Evolutionary conservation across 2,888 invertebrate species (phyloP), one percentile per base, ranked within the genome.

Genomic region (Argynnis bischoffii): DNA sequence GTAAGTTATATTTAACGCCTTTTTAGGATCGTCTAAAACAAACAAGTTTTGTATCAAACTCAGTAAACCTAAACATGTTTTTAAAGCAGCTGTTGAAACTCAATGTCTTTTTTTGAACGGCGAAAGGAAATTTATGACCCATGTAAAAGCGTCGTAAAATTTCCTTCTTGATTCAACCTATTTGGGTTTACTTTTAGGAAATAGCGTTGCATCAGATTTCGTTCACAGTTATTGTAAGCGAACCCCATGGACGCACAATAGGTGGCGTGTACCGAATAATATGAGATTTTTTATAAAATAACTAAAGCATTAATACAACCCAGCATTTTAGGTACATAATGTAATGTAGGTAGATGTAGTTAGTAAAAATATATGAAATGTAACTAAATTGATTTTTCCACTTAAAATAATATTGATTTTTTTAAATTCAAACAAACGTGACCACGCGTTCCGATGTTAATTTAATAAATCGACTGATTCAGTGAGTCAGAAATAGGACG

Each of bases 111-210:
- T 41, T 50, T 66, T 55, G 66, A 18, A 48, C 63, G 51, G 64
- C 50, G 63, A 63, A 70, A 63, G 51, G 59, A 61, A 66, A 70
- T 70, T 72, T 70, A 72, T 57, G 18, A 66, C 55, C 14, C 41
- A 35, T 63, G 54, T 48, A 63, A 66, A 59, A 66, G 53, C 65
- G 63, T 51, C 68, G 68, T 71, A 64, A 71, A 71, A 70, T 48
- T 66, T 69, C 53, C 54, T 66, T 66, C 66, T 51, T 66, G 61
- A 66, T 56, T 61, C 47, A 18, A 64, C 26, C 55, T 60, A 61
- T 61, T 61, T 53, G 31, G 48, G 16, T 55, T 48, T 31, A 51
- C 55, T 55, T 61, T 61, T 61, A 50, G 54, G 60, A 66, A 61
- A 48, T 53, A 35, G 14, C 35, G 18, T 61, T 61, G 35, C 21